phyloP scores from a whole-genome alignment of 2,888 invertebrate species.

The Diarsia mendica region DNA sequence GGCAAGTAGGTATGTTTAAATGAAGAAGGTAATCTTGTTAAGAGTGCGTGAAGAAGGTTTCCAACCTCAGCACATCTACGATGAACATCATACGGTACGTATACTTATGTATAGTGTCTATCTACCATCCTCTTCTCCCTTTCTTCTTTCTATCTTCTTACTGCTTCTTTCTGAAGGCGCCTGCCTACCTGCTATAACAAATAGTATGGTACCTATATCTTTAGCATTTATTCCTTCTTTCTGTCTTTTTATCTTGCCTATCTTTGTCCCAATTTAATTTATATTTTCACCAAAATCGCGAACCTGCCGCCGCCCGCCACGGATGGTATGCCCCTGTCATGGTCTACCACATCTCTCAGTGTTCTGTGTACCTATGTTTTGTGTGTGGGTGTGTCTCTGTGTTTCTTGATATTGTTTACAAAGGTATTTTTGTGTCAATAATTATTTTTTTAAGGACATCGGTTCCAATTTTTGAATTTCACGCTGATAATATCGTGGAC shows the following conservation, averaged over 20 bases:
- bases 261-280: not conserved
- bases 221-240: no score
- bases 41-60: slow-evolving; percentile 10
- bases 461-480: not conserved
- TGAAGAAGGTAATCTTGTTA: slow-evolving; percentile 36
- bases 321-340: no score
- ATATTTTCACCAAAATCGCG: not conserved
- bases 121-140: slow-evolving; percentile 5
- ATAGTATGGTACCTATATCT: no score
- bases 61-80: not conserved
- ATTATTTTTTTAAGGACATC: not conserved
- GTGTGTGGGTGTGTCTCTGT: no score
- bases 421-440: no score
- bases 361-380: no score
- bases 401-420: no score
- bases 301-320: not conserved
- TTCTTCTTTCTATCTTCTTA: not conserved
- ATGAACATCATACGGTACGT: slow-evolving; percentile 7
- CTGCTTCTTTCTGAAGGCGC: not conserved
- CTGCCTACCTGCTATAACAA: not conserved
- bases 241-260: not conserved
- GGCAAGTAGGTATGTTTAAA: not conserved
- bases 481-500: not conserved
- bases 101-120: not conserved
- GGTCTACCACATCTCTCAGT: no score